phyloP scores from a whole-genome alignment of 2,113 vertebrate genomes.

The Abramis brama region DNA sequence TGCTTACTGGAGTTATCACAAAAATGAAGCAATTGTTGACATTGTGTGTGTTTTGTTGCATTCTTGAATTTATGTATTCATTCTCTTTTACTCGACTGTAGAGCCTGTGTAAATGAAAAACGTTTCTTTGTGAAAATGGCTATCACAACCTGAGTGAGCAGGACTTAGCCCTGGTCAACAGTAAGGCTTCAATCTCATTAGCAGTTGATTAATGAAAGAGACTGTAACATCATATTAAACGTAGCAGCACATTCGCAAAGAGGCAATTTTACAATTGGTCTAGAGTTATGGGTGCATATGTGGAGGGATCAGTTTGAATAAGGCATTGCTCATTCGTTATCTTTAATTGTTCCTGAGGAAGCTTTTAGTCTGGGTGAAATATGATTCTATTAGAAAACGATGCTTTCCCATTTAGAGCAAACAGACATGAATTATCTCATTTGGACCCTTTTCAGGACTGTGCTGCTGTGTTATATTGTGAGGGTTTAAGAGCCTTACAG shows the following conservation, averaged over 20 bases:
- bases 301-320: constrained; percentile 69
- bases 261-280: constrained; percentile 78
- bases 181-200: constrained; percentile 74
- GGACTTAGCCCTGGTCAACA: constrained; percentile 67
- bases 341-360: constrained; percentile 79
- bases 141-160: constrained; percentile 52
- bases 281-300: constrained; percentile 74
- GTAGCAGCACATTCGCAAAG: constrained; percentile 69
- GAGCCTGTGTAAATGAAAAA: constrained; percentile 14
- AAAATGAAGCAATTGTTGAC: background rate
- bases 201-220: constrained; percentile 75
- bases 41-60: background rate
- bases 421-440: constrained; percentile 61
- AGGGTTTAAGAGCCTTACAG: constrained; percentile 41
- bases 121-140: constrained; percentile 32
- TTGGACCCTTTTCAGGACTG: constrained; percentile 61
- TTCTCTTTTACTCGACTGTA: background rate
- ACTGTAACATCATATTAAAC: constrained; percentile 73
- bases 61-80: background rate
- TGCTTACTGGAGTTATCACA: background rate
- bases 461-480: constrained; percentile 52
- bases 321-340: constrained; percentile 76
- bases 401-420: constrained; percentile 61
- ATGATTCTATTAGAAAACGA: constrained; percentile 72
- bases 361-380: constrained; percentile 76